Evolutionary conservation across 35 echinoderm and acorn worm genomes (phyloP).

Genomic region (Holothuria glaberrima): DNA sequence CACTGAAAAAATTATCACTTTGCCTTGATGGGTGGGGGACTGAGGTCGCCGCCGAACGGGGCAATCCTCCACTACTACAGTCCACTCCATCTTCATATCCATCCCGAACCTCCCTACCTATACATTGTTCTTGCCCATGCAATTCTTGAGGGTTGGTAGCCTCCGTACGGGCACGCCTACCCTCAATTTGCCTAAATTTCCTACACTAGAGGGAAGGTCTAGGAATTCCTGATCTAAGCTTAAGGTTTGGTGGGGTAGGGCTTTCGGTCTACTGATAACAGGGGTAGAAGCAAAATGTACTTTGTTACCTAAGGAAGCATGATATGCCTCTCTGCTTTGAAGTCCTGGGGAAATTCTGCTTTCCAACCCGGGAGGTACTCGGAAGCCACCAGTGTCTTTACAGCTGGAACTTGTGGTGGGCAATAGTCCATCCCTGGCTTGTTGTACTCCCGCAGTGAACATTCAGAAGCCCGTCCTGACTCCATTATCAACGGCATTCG

Average conservation of each 20-base stretch:
- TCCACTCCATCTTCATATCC: not conserved
- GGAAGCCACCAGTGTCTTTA: not conserved
- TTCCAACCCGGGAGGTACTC: no score
- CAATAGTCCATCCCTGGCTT: not conserved
- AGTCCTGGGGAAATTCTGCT: not conserved
- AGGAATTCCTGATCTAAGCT: not conserved
- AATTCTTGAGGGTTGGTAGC: not conserved
- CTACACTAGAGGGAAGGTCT: not conserved
- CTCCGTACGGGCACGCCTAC: not conserved
- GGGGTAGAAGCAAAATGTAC: not conserved
- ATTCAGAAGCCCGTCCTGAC: no score
- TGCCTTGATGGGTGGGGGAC: no score
- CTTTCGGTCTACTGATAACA: no score
- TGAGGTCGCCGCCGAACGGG: not conserved
- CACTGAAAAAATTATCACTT: no score
- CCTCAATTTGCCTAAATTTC: not conserved
- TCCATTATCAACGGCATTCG: no score
- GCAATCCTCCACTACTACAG: conserved; percentile 14
- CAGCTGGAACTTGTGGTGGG: not conserved
- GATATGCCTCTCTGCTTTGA: not conserved
- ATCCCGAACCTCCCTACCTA: not conserved
- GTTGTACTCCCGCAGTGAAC: no score
- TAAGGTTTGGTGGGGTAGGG: not conserved
- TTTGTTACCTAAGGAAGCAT: not conserved
- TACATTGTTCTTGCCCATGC: not conserved